A percentile compares a stretch with the other conserved stretches of the same genome.
Conservation (phyloP, 2,888 invertebrate genomes). For the Apeira syringaria region DNA sequence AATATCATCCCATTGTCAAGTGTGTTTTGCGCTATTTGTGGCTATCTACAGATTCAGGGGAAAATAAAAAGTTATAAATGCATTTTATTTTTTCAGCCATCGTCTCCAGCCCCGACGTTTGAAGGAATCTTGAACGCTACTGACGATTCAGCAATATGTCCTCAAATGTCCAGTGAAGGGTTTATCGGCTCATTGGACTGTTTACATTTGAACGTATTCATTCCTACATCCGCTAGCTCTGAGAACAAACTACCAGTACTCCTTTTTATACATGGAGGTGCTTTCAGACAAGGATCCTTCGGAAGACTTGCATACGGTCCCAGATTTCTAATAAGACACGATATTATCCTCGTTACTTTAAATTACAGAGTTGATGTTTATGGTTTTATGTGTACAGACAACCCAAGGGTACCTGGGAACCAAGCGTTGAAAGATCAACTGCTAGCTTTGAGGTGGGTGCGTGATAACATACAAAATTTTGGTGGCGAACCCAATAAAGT, state of each 20-base stretch:
- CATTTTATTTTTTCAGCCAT: slow-evolving; percentile 19
- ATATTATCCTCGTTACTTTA: slow-evolving; percentile 44
- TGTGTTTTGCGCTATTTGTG: no score
- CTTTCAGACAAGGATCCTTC: slow-evolving; percentile 41
- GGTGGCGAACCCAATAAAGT: slow-evolving; percentile 52
- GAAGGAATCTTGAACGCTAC: slow-evolving; percentile 36
- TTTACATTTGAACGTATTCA: slow-evolving; percentile 59
- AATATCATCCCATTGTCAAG: no score
- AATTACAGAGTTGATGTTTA: slow-evolving; percentile 57
- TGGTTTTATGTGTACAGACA: slow-evolving; percentile 60
- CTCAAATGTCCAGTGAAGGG: slow-evolving; percentile 34
- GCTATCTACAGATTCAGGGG: no score
- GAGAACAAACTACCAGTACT: slow-evolving; percentile 44
- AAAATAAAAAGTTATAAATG: no score
- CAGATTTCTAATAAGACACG: slow-evolving; percentile 43
- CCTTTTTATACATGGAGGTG: slow-evolving; percentile 56
- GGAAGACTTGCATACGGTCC: slow-evolving; percentile 37
- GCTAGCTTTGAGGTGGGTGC: slow-evolving; percentile 52
- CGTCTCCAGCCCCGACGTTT: slow-evolving; percentile 28
- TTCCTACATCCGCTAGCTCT: slow-evolving; percentile 53
- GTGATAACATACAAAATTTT: slow-evolving; percentile 51
- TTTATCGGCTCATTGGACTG: slow-evolving; percentile 37
- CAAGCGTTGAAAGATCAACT: slow-evolving; percentile 58
- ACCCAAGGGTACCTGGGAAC: slow-evolving; percentile 55
- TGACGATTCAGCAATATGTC: slow-evolving; percentile 41